Conservation (phyloP, 2,797 vertebrate genomes). For the Gymnodraco acuticeps region DNA sequence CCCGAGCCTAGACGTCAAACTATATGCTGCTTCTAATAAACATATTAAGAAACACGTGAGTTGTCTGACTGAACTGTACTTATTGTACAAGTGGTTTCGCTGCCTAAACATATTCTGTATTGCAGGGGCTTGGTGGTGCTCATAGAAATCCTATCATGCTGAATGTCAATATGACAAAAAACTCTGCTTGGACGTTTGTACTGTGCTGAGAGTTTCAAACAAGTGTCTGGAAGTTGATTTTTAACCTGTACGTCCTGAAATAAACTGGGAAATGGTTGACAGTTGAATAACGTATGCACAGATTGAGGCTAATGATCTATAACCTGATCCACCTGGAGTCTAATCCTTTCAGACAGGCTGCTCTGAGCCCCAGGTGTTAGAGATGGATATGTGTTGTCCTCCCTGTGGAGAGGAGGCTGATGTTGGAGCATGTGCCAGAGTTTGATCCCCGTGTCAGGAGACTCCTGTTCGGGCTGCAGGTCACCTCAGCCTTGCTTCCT, state of each 20-base stretch:
- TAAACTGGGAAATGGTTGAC: background rate
- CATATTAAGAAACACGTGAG: no score
- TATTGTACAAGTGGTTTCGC: no score
- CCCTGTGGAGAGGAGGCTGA: slow-evolving; percentile 44
- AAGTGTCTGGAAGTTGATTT: slow-evolving; percentile 7
- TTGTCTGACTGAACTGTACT: no score
- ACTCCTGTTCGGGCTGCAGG: slow-evolving; percentile 68
- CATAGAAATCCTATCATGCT: no score
- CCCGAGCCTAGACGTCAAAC: no score
- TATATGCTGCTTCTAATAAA: no score
- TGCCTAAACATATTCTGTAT: no score
- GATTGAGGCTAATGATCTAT: background rate
- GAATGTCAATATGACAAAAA: no score
- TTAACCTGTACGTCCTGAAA: background rate
- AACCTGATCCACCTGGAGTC: background rate
- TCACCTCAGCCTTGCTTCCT: slow-evolving; percentile 60
- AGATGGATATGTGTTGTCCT: slow-evolving; percentile 44
- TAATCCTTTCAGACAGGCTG: background rate
- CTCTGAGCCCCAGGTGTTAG: slow-evolving; percentile 26
- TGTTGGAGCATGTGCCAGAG: slow-evolving; percentile 57
- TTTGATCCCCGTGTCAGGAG: slow-evolving; percentile 71
- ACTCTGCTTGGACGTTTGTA: background rate
- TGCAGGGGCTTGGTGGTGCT: no score
- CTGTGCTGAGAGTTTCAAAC: background rate
- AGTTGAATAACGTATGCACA: background rate